A percentile compares a stretch with the other conserved stretches of the same genome.
Evolutionary conservation across 1,140 invertebrate species (phyloP).

Genomic region (Thaumatotibia leucotreta): DNA sequence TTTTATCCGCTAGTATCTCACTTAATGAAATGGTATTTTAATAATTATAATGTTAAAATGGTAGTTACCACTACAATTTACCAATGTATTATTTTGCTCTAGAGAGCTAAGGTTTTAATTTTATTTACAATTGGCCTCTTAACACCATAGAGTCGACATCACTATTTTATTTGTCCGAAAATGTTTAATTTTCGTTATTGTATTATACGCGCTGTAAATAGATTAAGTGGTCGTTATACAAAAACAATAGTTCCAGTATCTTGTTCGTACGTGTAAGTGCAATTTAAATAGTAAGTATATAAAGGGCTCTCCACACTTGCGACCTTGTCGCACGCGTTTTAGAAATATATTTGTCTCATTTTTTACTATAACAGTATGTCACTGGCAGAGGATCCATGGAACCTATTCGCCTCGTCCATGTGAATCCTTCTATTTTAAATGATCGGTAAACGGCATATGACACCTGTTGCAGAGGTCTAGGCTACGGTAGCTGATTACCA

Average conservation of each 20-base stretch:
- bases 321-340: background rate
- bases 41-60: background rate
- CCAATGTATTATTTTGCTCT: background rate
- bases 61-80: background rate
- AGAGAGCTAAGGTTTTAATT: background rate
- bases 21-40: background rate
- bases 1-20: background rate
- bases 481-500: background rate
- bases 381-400: no score
- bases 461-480: background rate
- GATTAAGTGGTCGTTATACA: slow-evolving; percentile 15
- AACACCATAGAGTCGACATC: background rate
- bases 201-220: background rate
- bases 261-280: slow-evolving; percentile 33
- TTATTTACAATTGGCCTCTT: background rate
- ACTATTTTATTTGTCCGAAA: background rate
- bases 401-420: no score
- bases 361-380: no score
- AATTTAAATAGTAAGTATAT: slow-evolving; percentile 24
- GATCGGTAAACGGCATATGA: no score
- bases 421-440: no score
- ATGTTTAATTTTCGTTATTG: background rate
- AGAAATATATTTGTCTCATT: background rate
- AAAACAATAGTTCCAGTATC: slow-evolving; percentile 18
- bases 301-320: background rate